These are phyloP conservation scores for Murina feae DNA, from an alignment of 2,113 vertebrate genomes.

Conservation along the genomic window DNA sequence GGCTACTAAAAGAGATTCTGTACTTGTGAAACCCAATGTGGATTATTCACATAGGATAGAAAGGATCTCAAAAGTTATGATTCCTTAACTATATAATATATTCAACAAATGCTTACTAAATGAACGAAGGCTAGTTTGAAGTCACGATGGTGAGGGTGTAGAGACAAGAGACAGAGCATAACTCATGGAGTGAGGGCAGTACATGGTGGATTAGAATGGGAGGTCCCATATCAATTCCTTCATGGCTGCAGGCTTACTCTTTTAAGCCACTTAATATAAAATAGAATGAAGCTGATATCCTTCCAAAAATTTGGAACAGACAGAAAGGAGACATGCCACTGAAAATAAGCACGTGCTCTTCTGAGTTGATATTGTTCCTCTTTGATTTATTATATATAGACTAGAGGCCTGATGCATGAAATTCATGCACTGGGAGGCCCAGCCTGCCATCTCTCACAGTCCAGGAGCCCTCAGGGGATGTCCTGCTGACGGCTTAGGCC, in stretches of 20 bases:
- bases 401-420: no score
- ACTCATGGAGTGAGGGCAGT: neutral
- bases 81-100: neutral
- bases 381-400: neutral
- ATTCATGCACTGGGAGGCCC: no score
- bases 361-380: neutral
- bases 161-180: neutral
- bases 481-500: no score
- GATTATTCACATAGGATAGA: neutral
- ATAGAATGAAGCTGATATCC: neutral
- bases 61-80: neutral
- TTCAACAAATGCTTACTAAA: neutral
- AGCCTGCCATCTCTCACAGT: no score
- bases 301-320: neutral
- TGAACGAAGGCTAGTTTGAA: neutral
- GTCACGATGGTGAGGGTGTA: neutral
- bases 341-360: neutral
- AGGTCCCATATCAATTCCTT: neutral
- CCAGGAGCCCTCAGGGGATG: no score
- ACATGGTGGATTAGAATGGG: neutral
- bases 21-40: neutral
- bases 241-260: neutral
- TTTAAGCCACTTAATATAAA: neutral
- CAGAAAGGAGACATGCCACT: neutral
- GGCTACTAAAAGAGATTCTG: neutral